A percentile compares a stretch with the other conserved stretches of the same genome.
Evolutionary conservation across 2,888 invertebrate genomes (phyloP).

Genomic region (Sceliomorpha sp.): DNA sequence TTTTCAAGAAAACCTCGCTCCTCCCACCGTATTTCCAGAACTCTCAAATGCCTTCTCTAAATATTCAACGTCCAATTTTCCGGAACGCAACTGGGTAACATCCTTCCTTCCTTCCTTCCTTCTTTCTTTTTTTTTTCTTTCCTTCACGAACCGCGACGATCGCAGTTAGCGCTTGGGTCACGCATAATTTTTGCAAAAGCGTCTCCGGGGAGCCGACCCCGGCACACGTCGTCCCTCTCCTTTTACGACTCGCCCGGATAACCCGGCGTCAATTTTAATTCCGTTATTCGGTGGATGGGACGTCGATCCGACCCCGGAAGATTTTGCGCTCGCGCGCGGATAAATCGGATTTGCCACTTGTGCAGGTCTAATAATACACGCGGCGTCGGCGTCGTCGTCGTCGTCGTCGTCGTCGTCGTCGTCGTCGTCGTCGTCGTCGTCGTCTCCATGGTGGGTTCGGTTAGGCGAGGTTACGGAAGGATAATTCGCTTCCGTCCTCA

Average conservation of each 20-base stretch:
- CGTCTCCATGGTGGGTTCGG: slow-evolving; percentile 58
- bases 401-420: too few relatives aligned
- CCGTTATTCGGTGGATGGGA: slow-evolving; percentile 26
- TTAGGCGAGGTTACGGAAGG: slow-evolving; percentile 75
- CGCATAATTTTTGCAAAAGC: slow-evolving; percentile 22
- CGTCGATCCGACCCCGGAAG: slow-evolving; percentile 50
- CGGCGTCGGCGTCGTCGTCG: too few relatives aligned
- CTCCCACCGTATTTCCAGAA: too few relatives aligned
- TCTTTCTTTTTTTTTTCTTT: slow-evolving; percentile 14
- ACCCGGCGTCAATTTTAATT: slow-evolving; percentile 31
- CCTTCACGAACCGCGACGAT: neutral
- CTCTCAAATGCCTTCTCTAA: slow-evolving; percentile 6
- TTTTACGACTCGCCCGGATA: slow-evolving; percentile 3
- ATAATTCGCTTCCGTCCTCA: slow-evolving; percentile 67
- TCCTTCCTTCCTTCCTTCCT: slow-evolving; percentile 1
- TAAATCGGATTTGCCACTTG: slow-evolving; percentile 51
- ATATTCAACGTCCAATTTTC: slow-evolving; percentile 27
- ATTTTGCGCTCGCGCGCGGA: slow-evolving; percentile 22
- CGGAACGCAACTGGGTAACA: slow-evolving; percentile 1
- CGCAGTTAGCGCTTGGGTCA: neutral
- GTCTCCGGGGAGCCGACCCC: too few relatives aligned
- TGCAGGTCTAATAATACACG: slow-evolving; percentile 51
- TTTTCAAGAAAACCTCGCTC: too few relatives aligned
- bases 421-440: too few relatives aligned
- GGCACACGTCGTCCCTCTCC: slow-evolving; percentile 70